Evolutionary conservation across 2,888 invertebrate species (phyloP).

Genomic region (Syrphus vitripennis): DNA sequence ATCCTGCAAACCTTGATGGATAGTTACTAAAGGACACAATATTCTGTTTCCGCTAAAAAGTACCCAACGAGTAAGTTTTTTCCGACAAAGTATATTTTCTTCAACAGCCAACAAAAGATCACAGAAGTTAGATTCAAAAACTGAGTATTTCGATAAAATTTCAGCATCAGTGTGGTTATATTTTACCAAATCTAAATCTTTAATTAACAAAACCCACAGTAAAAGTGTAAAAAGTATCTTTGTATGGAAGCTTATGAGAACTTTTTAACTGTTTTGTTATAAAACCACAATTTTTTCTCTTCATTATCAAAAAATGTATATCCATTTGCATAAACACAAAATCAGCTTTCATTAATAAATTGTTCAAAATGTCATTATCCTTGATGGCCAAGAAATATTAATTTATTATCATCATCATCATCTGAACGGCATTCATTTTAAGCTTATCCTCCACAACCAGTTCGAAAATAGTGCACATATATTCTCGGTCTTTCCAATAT

Average conservation of each 20-base stretch:
- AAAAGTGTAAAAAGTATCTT: neutral
- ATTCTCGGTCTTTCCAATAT: neutral
- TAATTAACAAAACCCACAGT: too few species aligned
- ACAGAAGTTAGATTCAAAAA: too few species aligned
- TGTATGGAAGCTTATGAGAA: neutral
- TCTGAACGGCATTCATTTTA: slow-evolving; percentile 35
- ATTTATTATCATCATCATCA: slow-evolving; percentile 45
- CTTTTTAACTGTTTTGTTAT: neutral
- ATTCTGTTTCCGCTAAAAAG: too few species aligned
- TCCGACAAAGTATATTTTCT: too few species aligned
- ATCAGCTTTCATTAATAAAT: slow-evolving; percentile 47
- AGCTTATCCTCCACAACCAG: slow-evolving; percentile 44
- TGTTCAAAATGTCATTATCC: slow-evolving; percentile 14
- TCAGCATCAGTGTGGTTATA: too few species aligned
- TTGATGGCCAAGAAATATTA: slow-evolving; percentile 30
- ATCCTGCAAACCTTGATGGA: too few species aligned
- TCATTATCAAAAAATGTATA: neutral
- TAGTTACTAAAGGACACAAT: too few species aligned
- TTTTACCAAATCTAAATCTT: too few species aligned
- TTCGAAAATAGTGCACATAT: slow-evolving; percentile 35
- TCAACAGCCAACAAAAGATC: too few species aligned
- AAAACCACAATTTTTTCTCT: neutral
- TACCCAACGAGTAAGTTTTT: too few species aligned
- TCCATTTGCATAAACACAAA: slow-evolving; percentile 20
- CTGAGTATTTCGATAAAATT: too few species aligned